Evolutionary conservation across 2,113 vertebrate genomes (phyloP), one percentile per base, ranked within the genome.

Genomic region (Spheniscus mendiculus): DNA sequence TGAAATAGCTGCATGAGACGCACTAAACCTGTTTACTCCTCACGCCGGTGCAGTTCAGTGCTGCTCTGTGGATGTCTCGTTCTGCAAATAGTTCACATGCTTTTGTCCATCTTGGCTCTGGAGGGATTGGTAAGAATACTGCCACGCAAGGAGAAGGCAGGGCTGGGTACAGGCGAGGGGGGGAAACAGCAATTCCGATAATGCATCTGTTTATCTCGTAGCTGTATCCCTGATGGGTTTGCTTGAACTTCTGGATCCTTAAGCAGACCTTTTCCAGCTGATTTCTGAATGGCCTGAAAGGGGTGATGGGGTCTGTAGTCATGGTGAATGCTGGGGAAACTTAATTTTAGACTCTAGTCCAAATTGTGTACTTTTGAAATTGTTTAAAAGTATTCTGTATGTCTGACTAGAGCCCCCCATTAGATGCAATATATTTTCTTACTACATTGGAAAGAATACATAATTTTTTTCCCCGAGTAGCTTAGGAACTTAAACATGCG

Each of bases 41-140:
- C 7, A 0, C 1, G 5, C 6, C 2, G 14, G 12, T 11, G 11
- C 58, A 1, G 40, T 2, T 42, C 42, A 42, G 42, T 42, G 42
- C 52, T 52, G 78, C 32, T 63, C 34, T 42, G 27, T 5, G 65
- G 30, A 25, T 20, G 20, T 22, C 38, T 53, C 7, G 0, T 50
- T 62, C 40, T 36, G 25, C 70, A 65, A 40, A 52, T 25, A 8
- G 11, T 62, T 63, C 44, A 6, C 16, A 11, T 50, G 1, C 10
- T 70, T 63, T 11, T 66, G 58, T 47, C 10, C 44, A 5, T 52
- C 32, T 45, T 44, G 55, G 25, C 36, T n/a, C 40, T 11, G 20
- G 36, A 42, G 79, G 53, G 53, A 10, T 8, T 20, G 55, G 58
- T 38, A 55, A 10, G 47, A 30, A 15, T 7, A 7, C 8, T 26